Evolutionary conservation across 2,113 vertebrate species (phyloP).

Genomic region (Sinosuthora webbiana): DNA sequence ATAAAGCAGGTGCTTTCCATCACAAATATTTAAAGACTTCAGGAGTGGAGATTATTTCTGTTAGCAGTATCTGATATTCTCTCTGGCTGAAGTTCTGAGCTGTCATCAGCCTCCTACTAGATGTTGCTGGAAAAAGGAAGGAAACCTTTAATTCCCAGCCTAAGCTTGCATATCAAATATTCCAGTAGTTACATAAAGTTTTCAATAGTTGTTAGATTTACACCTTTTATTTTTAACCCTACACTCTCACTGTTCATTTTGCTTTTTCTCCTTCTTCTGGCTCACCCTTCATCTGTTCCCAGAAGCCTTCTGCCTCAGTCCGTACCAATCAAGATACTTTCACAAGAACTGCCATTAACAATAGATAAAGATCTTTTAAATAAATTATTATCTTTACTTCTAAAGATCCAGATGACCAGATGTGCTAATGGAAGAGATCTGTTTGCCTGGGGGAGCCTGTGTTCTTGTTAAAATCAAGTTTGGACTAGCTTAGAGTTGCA

Average conservation of each 20-base stretch:
- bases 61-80: background rate
- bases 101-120: slow-evolving; percentile 19
- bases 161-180: background rate
- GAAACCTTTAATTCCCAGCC: slow-evolving; percentile 3
- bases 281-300: background rate
- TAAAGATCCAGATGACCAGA: background rate
- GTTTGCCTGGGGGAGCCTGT: background rate
- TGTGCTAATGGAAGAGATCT: background rate
- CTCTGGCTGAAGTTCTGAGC: slow-evolving; percentile 8
- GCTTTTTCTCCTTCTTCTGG: background rate
- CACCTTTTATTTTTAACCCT: slow-evolving; percentile 10
- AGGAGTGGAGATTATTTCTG: background rate
- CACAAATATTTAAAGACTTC: background rate
- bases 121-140: slow-evolving; percentile 7
- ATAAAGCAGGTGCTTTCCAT: slow-evolving; percentile 4
- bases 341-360: slow-evolving; percentile 2
- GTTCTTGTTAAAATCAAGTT: background rate
- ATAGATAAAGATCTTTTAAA: slow-evolving; percentile 34
- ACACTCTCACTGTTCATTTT: background rate
- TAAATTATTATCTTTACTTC: background rate
- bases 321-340: background rate
- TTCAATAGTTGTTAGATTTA: background rate
- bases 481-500: background rate
- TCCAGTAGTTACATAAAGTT: background rate
- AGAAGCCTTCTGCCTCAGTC: background rate